These are phyloP conservation scores for Sebastes melanostomus DNA, from an alignment of 2,797 vertebrate species.

Conservation along the genomic window DNA sequence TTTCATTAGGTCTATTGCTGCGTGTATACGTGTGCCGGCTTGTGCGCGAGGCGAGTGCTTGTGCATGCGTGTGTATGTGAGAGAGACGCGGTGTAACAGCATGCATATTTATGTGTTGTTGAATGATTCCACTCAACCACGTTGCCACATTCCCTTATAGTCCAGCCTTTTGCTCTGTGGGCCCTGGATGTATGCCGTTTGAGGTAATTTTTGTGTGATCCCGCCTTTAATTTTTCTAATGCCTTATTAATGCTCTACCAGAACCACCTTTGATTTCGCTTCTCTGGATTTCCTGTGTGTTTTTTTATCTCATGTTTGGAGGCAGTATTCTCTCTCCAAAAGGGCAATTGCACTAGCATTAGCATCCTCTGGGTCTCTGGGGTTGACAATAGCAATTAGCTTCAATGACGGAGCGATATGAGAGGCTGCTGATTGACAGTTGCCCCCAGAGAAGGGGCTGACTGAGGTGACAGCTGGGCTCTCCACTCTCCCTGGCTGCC, in stretches of 20 bases:
- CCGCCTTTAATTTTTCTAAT: slow-evolving; percentile 73
- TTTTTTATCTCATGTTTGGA: slow-evolving; percentile 74
- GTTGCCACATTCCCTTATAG: slow-evolving; percentile 50
- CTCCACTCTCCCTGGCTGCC: slow-evolving; percentile 75
- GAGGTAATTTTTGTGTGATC: slow-evolving; percentile 70
- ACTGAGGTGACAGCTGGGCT: slow-evolving; percentile 83
- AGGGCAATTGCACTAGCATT: slow-evolving; percentile 74
- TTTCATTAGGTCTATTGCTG: slow-evolving; percentile 83
- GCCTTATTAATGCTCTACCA: slow-evolving; percentile 69
- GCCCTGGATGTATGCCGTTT: slow-evolving; percentile 45
- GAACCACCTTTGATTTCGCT: slow-evolving; percentile 74
- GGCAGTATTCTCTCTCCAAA: slow-evolving; percentile 75
- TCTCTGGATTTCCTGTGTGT: slow-evolving; percentile 60
- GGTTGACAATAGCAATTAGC: slow-evolving; percentile 83
- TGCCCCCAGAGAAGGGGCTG: slow-evolving; percentile 78
- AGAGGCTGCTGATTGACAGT: slow-evolving; percentile 80
- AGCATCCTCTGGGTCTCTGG: slow-evolving; percentile 77
- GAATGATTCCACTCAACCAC: slow-evolving; percentile 51
- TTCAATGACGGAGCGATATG: slow-evolving; percentile 80
- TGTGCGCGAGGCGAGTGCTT: slow-evolving; percentile 27
- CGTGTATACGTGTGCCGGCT: slow-evolving; percentile 54
- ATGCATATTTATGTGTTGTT: slow-evolving; percentile 63
- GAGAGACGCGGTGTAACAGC: slow-evolving; percentile 11
- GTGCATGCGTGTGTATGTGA: slow-evolving; percentile 29
- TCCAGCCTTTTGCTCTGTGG: slow-evolving; percentile 48